Evolutionary conservation across 2,888 invertebrate species (phyloP).

Genomic region (Helleia helle): DNA sequence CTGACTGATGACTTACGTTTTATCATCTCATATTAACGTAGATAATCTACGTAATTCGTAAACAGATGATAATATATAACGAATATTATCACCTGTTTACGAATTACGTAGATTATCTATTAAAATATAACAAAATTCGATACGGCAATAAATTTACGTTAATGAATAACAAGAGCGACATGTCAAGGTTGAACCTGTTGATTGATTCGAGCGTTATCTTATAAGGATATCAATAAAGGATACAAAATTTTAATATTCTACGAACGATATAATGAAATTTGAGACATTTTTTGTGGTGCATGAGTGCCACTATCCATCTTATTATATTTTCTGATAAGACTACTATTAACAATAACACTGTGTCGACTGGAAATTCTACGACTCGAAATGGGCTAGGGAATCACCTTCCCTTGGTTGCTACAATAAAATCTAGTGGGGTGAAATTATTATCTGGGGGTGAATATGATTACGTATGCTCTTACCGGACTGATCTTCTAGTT

Average conservation of each 20-base stretch:
- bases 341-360: too few species aligned
- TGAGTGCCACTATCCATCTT: too few species aligned
- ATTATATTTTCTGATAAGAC: too few species aligned
- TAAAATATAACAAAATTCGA: conserved; percentile 1
- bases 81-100: not conserved
- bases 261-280: too few species aligned
- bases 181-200: not conserved
- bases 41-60: conserved; percentile 1
- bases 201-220: not conserved
- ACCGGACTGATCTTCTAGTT: too few species aligned
- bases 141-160: not conserved
- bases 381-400: too few species aligned
- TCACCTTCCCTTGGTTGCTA: too few species aligned
- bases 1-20: not conserved
- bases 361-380: too few species aligned
- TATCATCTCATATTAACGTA: not conserved
- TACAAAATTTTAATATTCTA: not conserved
- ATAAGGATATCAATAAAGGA: conserved; percentile 4
- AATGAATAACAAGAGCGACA: conserved; percentile 1
- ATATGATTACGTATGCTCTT: too few species aligned
- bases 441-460: too few species aligned
- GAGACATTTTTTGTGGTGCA: not conserved
- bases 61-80: not conserved
- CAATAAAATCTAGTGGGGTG: too few species aligned
- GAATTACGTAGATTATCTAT: not conserved